A percentile compares a stretch with the other conserved stretches of the same genome.
Evolutionary conservation across 2,797 vertebrate species (phyloP).

Genomic region (Craterocephalus amniculus): DNA sequence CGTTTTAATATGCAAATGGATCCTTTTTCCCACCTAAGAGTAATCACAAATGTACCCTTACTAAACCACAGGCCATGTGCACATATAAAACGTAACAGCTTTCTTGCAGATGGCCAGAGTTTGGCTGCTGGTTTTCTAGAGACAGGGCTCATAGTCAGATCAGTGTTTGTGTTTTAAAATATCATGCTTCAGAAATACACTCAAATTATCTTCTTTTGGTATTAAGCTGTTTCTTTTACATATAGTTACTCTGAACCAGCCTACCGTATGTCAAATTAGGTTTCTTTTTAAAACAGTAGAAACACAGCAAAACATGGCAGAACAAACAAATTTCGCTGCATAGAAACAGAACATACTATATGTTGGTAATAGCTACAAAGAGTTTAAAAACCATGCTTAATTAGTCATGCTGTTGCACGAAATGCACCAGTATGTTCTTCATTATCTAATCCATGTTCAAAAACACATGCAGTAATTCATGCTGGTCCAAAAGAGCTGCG

Average conservation of each 20-base stretch:
- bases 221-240: background rate
- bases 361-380: background rate
- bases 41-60: slow-evolving; percentile 70
- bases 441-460: background rate
- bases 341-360: background rate
- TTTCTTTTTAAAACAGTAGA: background rate
- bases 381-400: background rate
- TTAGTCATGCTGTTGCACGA: background rate
- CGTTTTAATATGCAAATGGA: slow-evolving; percentile 81
- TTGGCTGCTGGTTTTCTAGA: slow-evolving; percentile 4
- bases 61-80: slow-evolving; percentile 54
- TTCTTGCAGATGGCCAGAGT: slow-evolving; percentile 23
- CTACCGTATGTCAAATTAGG: background rate
- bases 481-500: background rate
- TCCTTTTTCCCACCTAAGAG: slow-evolving; percentile 66
- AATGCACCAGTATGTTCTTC: background rate
- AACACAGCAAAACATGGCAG: background rate
- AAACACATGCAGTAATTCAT: background rate
- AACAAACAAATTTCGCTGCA: background rate
- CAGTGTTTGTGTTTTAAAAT: background rate
- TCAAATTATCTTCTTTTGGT: background rate
- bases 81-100: slow-evolving; percentile 40
- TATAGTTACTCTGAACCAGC: background rate
- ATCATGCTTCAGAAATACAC: slow-evolving; percentile 3
- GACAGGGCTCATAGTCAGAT: background rate